These are phyloP conservation scores for Drosophila atripex DNA, from an alignment of 2,888 invertebrate species.

Conservation along the genomic window DNA sequence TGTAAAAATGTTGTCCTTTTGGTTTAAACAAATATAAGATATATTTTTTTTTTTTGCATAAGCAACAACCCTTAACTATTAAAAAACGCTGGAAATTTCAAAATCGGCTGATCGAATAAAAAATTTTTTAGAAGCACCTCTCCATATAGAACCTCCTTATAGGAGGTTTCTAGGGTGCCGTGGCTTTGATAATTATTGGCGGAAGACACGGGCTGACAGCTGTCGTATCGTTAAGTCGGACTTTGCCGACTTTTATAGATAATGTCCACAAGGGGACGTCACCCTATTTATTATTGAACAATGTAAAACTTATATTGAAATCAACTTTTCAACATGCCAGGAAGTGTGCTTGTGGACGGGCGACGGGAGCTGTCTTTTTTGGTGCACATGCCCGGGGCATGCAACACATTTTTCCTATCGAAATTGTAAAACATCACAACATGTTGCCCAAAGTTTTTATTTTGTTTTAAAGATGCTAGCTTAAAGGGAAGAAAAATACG, in stretches of 20 bases:
- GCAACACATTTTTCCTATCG: conserved; percentile 33
- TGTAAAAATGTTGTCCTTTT: too few relatives aligned
- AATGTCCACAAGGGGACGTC: conserved; percentile 7
- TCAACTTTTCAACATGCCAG: conserved; percentile 64
- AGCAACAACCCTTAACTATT: too few relatives aligned
- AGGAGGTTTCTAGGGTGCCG: too few relatives aligned
- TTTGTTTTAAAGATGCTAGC: conserved; percentile 52
- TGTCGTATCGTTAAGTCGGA: conserved; percentile 6
- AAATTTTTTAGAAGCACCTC: too few relatives aligned
- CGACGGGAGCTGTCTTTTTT: conserved; percentile 34
- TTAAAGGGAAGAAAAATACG: conserved; percentile 25
- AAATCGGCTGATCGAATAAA: too few relatives aligned
- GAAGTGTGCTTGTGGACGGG: neutral
- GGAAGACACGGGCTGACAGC: neutral
- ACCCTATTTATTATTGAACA: conserved; percentile 23
- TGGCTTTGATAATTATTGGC: neutral
- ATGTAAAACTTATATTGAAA: conserved; percentile 68
- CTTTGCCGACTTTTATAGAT: conserved; percentile 5
- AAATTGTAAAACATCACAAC: conserved; percentile 31
- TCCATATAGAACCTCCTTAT: too few relatives aligned
- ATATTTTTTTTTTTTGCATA: too few relatives aligned
- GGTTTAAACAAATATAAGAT: too few relatives aligned
- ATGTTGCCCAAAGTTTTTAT: conserved; percentile 60
- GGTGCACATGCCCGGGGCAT: conserved; percentile 39
- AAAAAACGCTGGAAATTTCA: too few relatives aligned